Conservation (phyloP, 2,888 invertebrate species). For the Nudaria mundana region DNA sequence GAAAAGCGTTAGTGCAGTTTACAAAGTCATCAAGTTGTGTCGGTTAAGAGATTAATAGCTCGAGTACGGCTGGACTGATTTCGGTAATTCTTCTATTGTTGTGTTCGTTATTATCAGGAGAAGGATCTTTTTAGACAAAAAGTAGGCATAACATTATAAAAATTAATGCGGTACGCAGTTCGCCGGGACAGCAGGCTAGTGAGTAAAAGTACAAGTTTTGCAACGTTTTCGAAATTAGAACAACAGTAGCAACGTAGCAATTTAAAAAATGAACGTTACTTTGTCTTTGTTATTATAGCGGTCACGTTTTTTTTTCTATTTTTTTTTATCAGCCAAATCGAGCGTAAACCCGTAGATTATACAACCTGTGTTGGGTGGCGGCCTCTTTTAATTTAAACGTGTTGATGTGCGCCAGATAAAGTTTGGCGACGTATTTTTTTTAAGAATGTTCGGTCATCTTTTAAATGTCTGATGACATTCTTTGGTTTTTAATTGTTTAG, state of each 20-base stretch:
- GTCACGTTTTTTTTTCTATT: constrained; percentile 17
- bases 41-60: no score
- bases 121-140: no score
- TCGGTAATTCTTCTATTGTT: no score
- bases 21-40: no score
- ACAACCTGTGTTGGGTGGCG: constrained; percentile 32
- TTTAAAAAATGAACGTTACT: constrained; percentile 3
- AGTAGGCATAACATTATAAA: no score
- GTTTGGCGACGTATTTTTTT: constrained; percentile 41
- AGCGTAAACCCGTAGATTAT: constrained; percentile 51
- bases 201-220: no score
- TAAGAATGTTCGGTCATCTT: constrained; percentile 9
- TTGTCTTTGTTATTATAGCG: constrained; percentile 22
- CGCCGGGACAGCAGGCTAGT: no score
- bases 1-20: no score
- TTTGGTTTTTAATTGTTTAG: constrained; percentile 1
- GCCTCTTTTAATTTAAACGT: constrained; percentile 31
- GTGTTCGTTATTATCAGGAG: no score
- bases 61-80: no score
- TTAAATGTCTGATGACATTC: constrained; percentile 8
- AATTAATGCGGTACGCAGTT: no score
- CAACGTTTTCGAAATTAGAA: background rate
- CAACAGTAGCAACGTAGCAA: background rate
- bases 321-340: constrained; percentile 46
- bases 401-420: constrained; percentile 47